These are phyloP conservation scores for Syngnathus typhle DNA, from an alignment of 2,113 vertebrate species.

Conservation along the genomic window DNA sequence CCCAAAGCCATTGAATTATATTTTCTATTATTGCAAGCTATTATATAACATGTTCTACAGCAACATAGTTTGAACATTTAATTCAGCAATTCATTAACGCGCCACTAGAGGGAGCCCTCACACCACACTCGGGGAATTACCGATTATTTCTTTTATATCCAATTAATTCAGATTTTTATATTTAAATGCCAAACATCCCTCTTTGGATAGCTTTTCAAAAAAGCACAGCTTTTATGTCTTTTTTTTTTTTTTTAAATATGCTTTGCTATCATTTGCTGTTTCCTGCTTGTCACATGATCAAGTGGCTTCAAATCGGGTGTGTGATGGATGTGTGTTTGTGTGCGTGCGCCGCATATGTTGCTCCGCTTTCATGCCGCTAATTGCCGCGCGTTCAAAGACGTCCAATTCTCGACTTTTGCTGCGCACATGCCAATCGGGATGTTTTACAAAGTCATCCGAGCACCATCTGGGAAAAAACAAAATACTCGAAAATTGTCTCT, in stretches of 20 bases:
- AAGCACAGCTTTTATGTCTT: too few relatives aligned
- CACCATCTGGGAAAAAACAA: constrained; percentile 54
- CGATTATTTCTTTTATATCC: not conserved
- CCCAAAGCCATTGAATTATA: too few relatives aligned
- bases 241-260: too few relatives aligned
- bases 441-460: constrained; percentile 45
- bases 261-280: constrained; percentile 7
- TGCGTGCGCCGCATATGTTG: constrained; percentile 57
- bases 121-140: too few relatives aligned
- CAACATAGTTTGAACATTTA: too few relatives aligned
- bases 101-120: too few relatives aligned
- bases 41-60: too few relatives aligned
- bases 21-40: too few relatives aligned
- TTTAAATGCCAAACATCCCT: not conserved
- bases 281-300: constrained; percentile 46
- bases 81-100: too few relatives aligned
- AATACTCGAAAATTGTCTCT: not conserved
- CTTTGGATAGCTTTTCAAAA: not conserved
- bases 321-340: constrained; percentile 42
- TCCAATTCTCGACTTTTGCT: constrained; percentile 61
- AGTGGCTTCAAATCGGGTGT: constrained; percentile 51
- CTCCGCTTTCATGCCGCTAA: constrained; percentile 51
- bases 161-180: not conserved
- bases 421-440: constrained; percentile 38
- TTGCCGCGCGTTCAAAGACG: constrained; percentile 66